Conservation (phyloP, 2,113 vertebrate genomes). For the human (Homo sapiens) region DNA sequence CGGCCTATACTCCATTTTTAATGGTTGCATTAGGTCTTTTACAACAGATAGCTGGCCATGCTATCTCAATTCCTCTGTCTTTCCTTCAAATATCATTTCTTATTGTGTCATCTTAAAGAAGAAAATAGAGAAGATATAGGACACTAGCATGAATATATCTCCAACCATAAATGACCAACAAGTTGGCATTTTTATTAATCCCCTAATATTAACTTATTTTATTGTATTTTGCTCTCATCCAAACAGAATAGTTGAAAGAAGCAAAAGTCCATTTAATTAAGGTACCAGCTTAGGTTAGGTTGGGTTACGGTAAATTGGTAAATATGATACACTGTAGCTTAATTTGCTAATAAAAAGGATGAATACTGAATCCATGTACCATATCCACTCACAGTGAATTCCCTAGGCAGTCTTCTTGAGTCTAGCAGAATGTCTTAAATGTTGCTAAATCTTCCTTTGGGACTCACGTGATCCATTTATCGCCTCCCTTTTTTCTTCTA, state of each 20-base stretch:
- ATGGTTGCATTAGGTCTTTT: not conserved
- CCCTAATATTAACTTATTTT: slow-evolving; percentile 17
- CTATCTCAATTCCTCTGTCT: not conserved
- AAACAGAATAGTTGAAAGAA: not conserved
- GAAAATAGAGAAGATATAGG: not conserved
- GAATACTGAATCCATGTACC: not conserved
- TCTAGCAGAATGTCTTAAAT: not conserved
- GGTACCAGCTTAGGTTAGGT: not conserved
- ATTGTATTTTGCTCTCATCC: not conserved
- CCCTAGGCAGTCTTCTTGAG: not conserved
- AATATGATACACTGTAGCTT: not conserved
- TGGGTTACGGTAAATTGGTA: not conserved
- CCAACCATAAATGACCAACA: not conserved
- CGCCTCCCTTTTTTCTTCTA: not conserved
- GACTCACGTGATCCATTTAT: not conserved
- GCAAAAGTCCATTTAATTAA: not conserved
- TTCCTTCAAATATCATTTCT: not conserved
- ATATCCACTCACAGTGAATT: not conserved
- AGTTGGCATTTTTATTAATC: not conserved
- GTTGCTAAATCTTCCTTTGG: not conserved
- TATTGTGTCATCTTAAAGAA: not conserved
- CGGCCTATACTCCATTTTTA: not conserved
- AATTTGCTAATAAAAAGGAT: not conserved
- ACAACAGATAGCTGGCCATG: not conserved
- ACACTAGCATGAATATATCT: not conserved